phyloP scores from a whole-genome alignment of 2,888 invertebrate genomes.

The Agelastica alni region DNA sequence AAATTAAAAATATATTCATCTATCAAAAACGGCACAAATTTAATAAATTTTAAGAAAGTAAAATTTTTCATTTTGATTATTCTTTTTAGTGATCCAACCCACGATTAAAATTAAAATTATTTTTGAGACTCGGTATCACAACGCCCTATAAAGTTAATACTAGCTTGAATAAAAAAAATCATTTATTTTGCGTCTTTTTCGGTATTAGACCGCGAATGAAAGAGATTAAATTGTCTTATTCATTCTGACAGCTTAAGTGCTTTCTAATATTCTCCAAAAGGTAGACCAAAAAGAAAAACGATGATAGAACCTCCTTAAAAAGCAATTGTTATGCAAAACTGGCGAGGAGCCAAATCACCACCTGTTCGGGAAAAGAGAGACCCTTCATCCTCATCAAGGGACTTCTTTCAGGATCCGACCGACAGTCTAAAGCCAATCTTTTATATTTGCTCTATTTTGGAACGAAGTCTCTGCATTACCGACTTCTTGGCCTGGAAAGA shows the following conservation, averaged over 20 bases:
- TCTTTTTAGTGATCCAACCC: too few species aligned
- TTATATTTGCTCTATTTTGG: constrained; percentile 58
- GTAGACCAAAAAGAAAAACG: constrained; percentile 56
- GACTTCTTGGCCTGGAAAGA: constrained; percentile 57
- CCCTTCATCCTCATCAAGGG: constrained; percentile 57
- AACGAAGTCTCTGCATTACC: constrained; percentile 52
- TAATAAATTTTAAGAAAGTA: too few species aligned
- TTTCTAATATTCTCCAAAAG: constrained; percentile 57
- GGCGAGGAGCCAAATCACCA: constrained; percentile 54
- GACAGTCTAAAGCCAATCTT: constrained; percentile 57
- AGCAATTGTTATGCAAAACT: constrained; percentile 59
- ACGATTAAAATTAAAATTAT: too few species aligned
- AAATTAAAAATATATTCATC: too few species aligned
- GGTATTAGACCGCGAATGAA: constrained; percentile 46
- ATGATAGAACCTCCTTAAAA: constrained; percentile 56
- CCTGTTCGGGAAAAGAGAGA: constrained; percentile 53
- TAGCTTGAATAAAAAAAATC: constrained; percentile 47
- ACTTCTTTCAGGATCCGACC: constrained; percentile 53
- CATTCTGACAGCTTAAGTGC: constrained; percentile 56
- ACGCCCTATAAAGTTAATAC: background rate
- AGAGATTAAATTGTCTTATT: constrained; percentile 58
- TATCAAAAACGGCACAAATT: too few species aligned
- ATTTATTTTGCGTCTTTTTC: constrained; percentile 53
- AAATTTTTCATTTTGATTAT: too few species aligned
- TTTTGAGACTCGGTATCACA: too few species aligned